These are phyloP conservation scores for Nomada flava DNA, from an alignment of 2,888 invertebrate genomes.

Conservation along the genomic window DNA sequence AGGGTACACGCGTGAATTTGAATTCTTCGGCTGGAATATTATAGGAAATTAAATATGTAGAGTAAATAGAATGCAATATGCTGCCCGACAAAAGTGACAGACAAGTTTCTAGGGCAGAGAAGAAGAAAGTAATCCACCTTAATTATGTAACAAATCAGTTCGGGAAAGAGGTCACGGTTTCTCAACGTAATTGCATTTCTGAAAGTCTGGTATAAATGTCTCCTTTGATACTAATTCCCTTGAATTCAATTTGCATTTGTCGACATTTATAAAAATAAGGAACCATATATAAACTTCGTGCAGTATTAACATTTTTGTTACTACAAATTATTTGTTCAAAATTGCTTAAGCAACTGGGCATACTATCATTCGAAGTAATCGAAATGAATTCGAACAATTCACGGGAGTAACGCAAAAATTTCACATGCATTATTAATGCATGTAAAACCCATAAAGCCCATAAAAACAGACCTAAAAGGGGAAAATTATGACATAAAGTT, in stretches of 20 bases:
- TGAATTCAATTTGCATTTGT: no score
- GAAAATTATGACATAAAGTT: slow-evolving; percentile 25
- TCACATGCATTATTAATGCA: neutral
- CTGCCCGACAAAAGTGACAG: neutral
- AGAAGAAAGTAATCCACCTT: neutral
- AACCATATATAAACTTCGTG: no score
- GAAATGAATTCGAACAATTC: no score
- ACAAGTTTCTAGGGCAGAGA: neutral
- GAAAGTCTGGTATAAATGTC: neutral
- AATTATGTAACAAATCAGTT: slow-evolving; percentile 1
- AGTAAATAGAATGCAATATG: neutral
- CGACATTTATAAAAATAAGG: no score
- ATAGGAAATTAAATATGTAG: neutral
- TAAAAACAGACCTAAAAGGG: slow-evolving; percentile 15
- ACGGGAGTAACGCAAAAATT: neutral
- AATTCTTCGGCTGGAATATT: neutral
- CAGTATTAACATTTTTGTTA: no score
- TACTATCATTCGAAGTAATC: no score
- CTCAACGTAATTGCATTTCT: neutral
- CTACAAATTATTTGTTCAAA: no score
- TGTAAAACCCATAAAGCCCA: slow-evolving; percentile 1
- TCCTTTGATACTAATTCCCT: neutral
- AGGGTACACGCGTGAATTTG: no score
- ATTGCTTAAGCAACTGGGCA: no score
- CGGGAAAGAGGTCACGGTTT: no score